Percentiles rank a stretch among this genome's conserved stretches.
These are phyloP conservation scores for Megastigmus dorsalis DNA, from an alignment of 2,888 invertebrate species.

Conservation along the genomic window DNA sequence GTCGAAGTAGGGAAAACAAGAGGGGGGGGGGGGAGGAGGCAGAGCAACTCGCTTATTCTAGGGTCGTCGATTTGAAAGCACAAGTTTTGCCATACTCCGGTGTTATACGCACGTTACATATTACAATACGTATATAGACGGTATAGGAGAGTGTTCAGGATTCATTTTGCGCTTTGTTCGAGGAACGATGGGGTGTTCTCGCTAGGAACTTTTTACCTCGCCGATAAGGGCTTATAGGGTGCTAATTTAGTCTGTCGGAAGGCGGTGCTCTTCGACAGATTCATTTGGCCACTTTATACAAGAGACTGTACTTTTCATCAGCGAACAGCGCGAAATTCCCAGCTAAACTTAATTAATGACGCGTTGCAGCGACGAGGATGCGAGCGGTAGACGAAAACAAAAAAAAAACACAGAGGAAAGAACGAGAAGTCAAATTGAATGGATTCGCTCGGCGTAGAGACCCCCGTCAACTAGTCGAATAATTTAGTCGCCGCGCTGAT, in stretches of 20 bases:
- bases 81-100: slow-evolving; percentile 31
- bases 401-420: too few species aligned
- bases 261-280: too few species aligned
- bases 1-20: slow-evolving; percentile 17
- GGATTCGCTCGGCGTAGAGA: background rate
- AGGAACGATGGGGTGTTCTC: too few species aligned
- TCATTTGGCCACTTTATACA: too few species aligned
- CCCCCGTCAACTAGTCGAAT: background rate
- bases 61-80: background rate
- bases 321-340: background rate
- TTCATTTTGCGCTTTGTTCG: slow-evolving; percentile 32
- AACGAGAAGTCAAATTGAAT: background rate
- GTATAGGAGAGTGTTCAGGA: too few species aligned
- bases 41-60: background rate
- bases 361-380: too few species aligned
- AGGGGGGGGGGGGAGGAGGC: background rate
- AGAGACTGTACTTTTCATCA: too few species aligned
- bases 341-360: slow-evolving; percentile 16
- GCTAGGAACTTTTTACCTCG: background rate
- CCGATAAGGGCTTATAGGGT: slow-evolving; percentile 18
- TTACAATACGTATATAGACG: background rate
- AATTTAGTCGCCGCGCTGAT: slow-evolving; percentile 13
- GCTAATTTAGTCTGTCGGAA: background rate
- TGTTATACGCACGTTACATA: background rate
- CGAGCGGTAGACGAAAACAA: background rate